Percentiles rank a stretch among this genome's conserved stretches.
Conservation (phyloP, 2,797 vertebrate genomes). For the Cercopithecus mitis region DNA sequence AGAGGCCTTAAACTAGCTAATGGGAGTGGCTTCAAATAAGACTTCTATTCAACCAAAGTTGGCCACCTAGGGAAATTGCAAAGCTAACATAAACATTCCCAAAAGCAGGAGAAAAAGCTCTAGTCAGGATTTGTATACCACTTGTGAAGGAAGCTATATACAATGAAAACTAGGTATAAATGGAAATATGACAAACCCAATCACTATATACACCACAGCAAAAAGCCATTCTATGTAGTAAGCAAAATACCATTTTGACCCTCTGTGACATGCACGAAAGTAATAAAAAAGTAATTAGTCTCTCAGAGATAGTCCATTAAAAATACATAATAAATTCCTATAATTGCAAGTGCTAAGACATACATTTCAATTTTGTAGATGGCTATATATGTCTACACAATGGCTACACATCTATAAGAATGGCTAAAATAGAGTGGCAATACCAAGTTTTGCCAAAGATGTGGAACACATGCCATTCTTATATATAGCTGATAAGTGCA, state of each 20-base stretch:
- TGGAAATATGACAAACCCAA: neutral
- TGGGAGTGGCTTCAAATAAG: slow-evolving; percentile 18
- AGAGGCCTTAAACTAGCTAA: neutral
- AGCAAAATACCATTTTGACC: neutral
- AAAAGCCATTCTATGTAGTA: neutral
- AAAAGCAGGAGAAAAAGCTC: slow-evolving; percentile 23
- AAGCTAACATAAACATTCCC: slow-evolving; percentile 52
- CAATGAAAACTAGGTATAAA: neutral
- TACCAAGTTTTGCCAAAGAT: slow-evolving; percentile 21
- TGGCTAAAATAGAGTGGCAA: neutral
- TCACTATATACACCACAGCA: neutral
- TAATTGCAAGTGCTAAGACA: slow-evolving; percentile 27
- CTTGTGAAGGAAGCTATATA: slow-evolving; percentile 22
- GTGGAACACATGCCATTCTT: neutral
- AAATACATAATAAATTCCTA: slow-evolving; percentile 18
- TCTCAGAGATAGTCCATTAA: slow-evolving; percentile 16
- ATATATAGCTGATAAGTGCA: neutral
- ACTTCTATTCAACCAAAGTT: slow-evolving; percentile 46
- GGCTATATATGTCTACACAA: neutral
- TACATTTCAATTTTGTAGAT: neutral
- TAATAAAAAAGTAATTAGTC: slow-evolving; percentile 13
- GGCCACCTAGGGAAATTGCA: slow-evolving; percentile 19
- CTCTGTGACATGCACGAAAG: slow-evolving; percentile 7
- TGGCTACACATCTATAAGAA: neutral
- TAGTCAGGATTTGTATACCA: neutral